Evolutionary conservation across 2,113 vertebrate genomes (phyloP).

Genomic region (Chlorodrepanis virens): DNA sequence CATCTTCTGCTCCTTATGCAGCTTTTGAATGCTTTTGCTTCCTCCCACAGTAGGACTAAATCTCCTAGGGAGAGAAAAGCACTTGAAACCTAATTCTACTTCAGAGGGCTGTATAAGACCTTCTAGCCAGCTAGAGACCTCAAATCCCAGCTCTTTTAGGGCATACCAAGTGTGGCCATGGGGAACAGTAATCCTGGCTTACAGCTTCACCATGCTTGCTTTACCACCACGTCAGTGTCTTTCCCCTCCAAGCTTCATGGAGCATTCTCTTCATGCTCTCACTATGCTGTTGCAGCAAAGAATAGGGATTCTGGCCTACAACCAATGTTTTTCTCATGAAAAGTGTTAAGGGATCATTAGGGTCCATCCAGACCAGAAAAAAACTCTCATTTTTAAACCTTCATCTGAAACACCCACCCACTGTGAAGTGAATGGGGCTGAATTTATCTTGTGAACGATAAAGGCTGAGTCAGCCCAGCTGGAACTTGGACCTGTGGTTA

Average conservation of each 20-base stretch:
- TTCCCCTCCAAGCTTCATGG: not conserved
- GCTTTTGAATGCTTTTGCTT: not conserved
- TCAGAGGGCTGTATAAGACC: not conserved
- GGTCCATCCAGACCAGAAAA: conserved; percentile 27
- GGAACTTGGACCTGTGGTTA: conserved; percentile 27
- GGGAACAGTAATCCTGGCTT: not conserved
- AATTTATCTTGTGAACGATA: conserved; percentile 59
- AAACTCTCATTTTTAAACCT: conserved; percentile 23
- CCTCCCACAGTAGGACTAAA: not conserved
- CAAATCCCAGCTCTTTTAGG: not conserved
- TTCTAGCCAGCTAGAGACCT: not conserved
- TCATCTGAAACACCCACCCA: conserved; percentile 52
- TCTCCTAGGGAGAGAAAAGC: not conserved
- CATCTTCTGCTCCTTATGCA: not conserved
- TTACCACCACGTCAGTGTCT: not conserved
- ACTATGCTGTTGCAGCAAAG: not conserved
- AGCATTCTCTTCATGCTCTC: not conserved
- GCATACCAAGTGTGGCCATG: not conserved
- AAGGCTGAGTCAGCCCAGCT: conserved; percentile 61
- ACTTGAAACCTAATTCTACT: not conserved
- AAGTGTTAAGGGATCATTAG: conserved; percentile 42
- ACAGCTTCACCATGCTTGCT: rapidly evolving
- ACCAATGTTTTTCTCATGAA: conserved; percentile 28
- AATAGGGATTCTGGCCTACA: conserved; percentile 1
- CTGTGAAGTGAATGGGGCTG: conserved; percentile 21